These are phyloP conservation scores for Campaea margaritaria DNA, from an alignment of 2,888 invertebrate genomes.

Conservation along the genomic window DNA sequence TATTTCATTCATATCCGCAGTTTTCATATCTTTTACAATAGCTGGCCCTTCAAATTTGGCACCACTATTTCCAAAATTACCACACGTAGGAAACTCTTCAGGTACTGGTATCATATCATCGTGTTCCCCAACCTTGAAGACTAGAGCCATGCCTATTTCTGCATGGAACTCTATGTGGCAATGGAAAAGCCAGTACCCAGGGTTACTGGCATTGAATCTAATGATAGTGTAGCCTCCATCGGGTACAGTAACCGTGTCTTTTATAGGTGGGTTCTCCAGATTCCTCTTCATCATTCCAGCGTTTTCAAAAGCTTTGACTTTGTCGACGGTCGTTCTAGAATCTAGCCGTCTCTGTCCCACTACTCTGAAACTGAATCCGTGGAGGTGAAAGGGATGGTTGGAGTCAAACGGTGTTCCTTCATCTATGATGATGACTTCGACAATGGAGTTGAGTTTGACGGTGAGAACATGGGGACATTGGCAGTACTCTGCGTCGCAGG, in stretches of 20 bases:
- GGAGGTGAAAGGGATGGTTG: slow-evolving; percentile 95
- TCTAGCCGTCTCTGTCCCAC: slow-evolving; percentile 91
- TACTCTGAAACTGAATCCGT: slow-evolving; percentile 93
- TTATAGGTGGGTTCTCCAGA: slow-evolving; percentile 89
- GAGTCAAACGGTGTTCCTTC: slow-evolving; percentile 93
- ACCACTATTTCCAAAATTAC: slow-evolving; percentile 48
- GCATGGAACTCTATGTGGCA: slow-evolving; percentile 97
- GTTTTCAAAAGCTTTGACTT: slow-evolving; percentile 87
- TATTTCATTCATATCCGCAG: not conserved
- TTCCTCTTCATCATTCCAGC: slow-evolving; percentile 89
- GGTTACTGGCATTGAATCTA: slow-evolving; percentile 93
- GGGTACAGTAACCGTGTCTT: slow-evolving; percentile 96
- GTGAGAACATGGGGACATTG: slow-evolving; percentile 93
- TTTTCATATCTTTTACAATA: not conserved
- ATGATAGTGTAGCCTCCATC: slow-evolving; percentile 96
- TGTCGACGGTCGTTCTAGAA: slow-evolving; percentile 87
- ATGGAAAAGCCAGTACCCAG: slow-evolving; percentile 96
- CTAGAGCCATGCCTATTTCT: slow-evolving; percentile 94
- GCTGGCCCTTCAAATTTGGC: slow-evolving; percentile 3
- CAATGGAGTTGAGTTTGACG: slow-evolving; percentile 89
- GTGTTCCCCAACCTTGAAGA: slow-evolving; percentile 93
- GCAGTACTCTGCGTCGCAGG: slow-evolving; percentile 90
- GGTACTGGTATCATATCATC: slow-evolving; percentile 91
- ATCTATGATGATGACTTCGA: slow-evolving; percentile 94
- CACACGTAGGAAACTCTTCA: slow-evolving; percentile 90